A percentile compares a stretch with the other conserved stretches of the same genome.
Evolutionary conservation across 1,140 invertebrate species (phyloP).

Genomic region (Macrocentrus cingulum): DNA sequence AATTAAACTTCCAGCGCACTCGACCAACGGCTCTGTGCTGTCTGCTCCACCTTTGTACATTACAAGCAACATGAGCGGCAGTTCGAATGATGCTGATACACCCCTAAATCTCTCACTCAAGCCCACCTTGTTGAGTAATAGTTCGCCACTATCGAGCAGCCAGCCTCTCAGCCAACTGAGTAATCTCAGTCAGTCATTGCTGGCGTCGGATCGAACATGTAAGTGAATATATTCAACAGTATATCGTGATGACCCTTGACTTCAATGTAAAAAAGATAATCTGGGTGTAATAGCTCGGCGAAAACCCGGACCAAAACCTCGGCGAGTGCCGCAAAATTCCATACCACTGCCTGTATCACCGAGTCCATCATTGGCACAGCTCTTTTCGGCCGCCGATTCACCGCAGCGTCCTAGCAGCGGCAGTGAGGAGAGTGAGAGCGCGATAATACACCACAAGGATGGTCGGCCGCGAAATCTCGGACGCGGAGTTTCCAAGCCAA

Average conservation of each 20-base stretch:
- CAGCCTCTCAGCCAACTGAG: conserved; percentile 62
- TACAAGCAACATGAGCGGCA: conserved; percentile 54
- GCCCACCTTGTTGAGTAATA: conserved; percentile 60
- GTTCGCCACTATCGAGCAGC: conserved; percentile 49
- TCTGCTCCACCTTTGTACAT: conserved; percentile 52
- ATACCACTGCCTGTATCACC: conserved; percentile 57
- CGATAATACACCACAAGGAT: conserved; percentile 63
- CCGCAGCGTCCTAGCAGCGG: conserved; percentile 65
- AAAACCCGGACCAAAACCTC: conserved; percentile 73
- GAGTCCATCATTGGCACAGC: conserved; percentile 59
- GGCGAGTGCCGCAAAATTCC: conserved; percentile 67
- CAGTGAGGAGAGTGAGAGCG: conserved; percentile 67
- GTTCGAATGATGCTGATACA: conserved; percentile 67
- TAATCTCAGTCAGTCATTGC: conserved; percentile 59
- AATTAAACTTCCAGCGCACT: conserved; percentile 70
- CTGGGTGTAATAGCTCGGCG: conserved; percentile 61
- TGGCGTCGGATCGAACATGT: conserved; percentile 61
- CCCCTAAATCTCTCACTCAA: conserved; percentile 82
- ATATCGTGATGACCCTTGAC: not conserved
- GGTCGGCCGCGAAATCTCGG: conserved; percentile 79
- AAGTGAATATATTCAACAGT: conserved; percentile 35
- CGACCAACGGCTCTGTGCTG: conserved; percentile 57
- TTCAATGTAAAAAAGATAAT: conserved; percentile 6
- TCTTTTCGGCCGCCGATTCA: conserved; percentile 63
- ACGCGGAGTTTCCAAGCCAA: conserved; percentile 81